phyloP scores from a whole-genome alignment of 2,113 vertebrate genomes.

The Lucifuga dentata region DNA sequence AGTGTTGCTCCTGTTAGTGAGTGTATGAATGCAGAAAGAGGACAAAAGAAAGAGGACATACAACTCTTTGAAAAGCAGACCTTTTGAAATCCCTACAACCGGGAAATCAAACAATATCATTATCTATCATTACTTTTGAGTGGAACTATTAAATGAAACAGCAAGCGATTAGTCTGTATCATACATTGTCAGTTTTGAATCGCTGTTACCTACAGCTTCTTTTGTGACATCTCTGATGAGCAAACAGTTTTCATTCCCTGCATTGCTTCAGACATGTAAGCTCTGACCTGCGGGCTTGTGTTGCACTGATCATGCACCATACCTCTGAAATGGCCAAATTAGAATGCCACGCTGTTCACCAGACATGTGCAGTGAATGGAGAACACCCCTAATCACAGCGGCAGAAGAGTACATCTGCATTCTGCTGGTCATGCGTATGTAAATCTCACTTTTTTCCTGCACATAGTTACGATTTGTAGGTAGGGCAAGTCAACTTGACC shows the following conservation, averaged over 20 bases:
- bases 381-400: constrained; percentile 64
- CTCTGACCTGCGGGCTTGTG: constrained; percentile 53
- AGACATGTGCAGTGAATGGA: constrained; percentile 70
- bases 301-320: constrained; percentile 41
- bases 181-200: constrained; percentile 12
- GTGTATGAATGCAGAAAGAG: no score
- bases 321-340: constrained; percentile 68
- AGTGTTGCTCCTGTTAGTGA: constrained; percentile 29
- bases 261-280: constrained; percentile 51
- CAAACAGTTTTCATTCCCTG: constrained; percentile 55
- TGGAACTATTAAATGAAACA: constrained; percentile 19
- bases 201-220: constrained; percentile 33
- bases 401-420: constrained; percentile 71
- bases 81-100: background rate
- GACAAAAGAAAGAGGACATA: no score
- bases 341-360: constrained; percentile 69
- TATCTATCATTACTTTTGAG: constrained; percentile 30
- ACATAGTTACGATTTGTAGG: constrained; percentile 63
- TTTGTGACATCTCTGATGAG: constrained; percentile 59
- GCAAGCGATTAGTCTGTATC: constrained; percentile 9
- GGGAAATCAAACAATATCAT: background rate
- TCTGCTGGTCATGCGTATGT: constrained; percentile 70
- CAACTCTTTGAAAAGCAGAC: constrained; percentile 11
- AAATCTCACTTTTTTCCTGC: constrained; percentile 40
- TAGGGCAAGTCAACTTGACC: constrained; percentile 43